A percentile compares a stretch with the other conserved stretches of the same genome.
Conservation (phyloP, 2,113 vertebrate genomes). For the Neoarius graeffei region DNA sequence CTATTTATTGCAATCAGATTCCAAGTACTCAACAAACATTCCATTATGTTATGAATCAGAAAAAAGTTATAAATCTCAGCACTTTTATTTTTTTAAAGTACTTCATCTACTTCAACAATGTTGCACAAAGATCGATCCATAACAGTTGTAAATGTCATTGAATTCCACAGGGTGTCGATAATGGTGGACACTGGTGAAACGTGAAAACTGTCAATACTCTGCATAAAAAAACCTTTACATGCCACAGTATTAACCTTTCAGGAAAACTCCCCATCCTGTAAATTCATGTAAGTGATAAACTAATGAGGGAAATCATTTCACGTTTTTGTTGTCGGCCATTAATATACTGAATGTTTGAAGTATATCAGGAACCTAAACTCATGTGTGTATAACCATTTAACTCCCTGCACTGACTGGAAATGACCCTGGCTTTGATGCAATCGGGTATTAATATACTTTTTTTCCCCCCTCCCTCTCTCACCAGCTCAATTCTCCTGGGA, state of each 20-base stretch:
- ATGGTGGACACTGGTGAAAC: no score
- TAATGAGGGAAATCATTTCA: neutral
- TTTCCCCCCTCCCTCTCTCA: neutral
- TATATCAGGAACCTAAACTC: neutral
- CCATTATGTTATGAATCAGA: no score
- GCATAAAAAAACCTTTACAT: neutral
- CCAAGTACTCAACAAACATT: no score
- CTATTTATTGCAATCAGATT: no score
- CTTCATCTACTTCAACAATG: no score
- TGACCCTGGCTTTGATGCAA: neutral
- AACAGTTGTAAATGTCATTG: no score
- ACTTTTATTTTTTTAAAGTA: no score
- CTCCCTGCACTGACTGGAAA: neutral
- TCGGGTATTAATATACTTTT: neutral
- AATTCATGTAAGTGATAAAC: neutral
- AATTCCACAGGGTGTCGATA: no score
- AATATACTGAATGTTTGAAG: neutral
- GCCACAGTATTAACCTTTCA: neutral
- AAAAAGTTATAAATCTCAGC: no score
- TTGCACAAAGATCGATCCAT: no score
- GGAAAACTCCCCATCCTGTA: neutral
- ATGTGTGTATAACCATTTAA: neutral
- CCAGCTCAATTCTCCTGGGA: slow-evolving; percentile 91
- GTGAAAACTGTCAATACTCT: neutral
- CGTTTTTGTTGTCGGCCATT: no score